These are phyloP conservation scores for Rhimphoctona megacephalus DNA, from an alignment of 2,888 invertebrate genomes.

Conservation along the genomic window DNA sequence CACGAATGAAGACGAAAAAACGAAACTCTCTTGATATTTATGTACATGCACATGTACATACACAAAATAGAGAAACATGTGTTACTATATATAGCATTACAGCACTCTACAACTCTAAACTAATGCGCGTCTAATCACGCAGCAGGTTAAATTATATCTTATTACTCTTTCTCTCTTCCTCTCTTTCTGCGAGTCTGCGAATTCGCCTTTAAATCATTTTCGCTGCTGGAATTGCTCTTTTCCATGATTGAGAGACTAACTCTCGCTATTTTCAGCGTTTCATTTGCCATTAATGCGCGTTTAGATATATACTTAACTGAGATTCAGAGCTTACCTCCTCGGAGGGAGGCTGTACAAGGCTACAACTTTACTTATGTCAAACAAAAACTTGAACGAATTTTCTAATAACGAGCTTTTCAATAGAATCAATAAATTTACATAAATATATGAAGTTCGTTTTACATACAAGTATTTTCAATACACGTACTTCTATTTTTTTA, in stretches of 20 bases:
- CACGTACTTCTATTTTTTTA: background rate
- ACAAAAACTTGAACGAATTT: background rate
- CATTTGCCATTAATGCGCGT: conserved; percentile 30
- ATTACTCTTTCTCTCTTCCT: conserved; percentile 5
- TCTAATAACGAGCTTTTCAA: no score
- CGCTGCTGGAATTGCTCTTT: conserved; percentile 28
- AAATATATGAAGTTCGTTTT: background rate
- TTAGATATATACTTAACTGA: conserved; percentile 38
- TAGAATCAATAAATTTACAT: no score
- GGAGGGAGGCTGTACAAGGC: background rate
- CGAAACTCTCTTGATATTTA: conserved; percentile 26
- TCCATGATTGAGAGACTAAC: conserved; percentile 45
- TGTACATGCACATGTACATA: conserved; percentile 11
- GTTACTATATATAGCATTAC: no score
- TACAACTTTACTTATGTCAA: background rate
- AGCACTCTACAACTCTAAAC: conserved; percentile 17
- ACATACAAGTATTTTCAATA: background rate
- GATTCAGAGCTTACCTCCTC: conserved; percentile 34
- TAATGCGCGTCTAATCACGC: conserved; percentile 58
- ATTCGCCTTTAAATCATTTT: conserved; percentile 50
- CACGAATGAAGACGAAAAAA: conserved; percentile 66
- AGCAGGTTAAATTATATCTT: conserved; percentile 8
- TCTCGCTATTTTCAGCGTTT: conserved; percentile 51
- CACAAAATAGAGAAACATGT: no score
- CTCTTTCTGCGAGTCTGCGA: conserved; percentile 7